A percentile compares a stretch with the other conserved stretches of the same genome.
Conservation (phyloP, 2,113 vertebrate species). For the Apteryx owenii region DNA sequence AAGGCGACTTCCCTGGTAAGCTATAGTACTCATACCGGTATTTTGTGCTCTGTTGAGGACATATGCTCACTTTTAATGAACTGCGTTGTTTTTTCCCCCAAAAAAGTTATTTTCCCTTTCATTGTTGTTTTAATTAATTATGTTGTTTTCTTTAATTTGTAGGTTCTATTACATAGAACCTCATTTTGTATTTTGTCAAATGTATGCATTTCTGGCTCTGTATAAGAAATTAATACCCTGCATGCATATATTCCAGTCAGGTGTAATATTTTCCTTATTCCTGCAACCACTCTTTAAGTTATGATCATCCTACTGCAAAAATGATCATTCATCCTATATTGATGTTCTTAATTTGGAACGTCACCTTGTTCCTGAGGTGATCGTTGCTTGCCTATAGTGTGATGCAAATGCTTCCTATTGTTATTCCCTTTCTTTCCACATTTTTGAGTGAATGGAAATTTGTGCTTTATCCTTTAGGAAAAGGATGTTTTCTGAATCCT, state of each 20-base stretch:
- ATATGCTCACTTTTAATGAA: not conserved
- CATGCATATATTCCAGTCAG: not conserved
- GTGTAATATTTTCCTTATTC: not conserved
- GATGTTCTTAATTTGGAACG: not conserved
- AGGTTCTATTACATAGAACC: not conserved
- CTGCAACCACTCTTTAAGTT: conserved; percentile 1
- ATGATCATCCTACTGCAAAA: not conserved
- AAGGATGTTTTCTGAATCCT: not conserved
- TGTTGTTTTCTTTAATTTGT: not conserved
- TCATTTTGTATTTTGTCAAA: not conserved
- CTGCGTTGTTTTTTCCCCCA: not conserved
- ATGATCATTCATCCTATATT: not conserved
- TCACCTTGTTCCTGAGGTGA: not conserved
- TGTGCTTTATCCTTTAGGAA: not conserved
- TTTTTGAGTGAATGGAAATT: not conserved
- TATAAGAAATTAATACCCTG: not conserved
- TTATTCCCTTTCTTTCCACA: not conserved
- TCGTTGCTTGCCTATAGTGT: not conserved
- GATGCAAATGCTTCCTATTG: not conserved
- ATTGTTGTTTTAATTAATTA: not conserved
- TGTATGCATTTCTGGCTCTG: not conserved
- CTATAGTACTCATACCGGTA: not conserved
- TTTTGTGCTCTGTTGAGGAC: not conserved
- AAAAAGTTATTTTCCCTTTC: not conserved
- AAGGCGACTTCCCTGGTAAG: conserved; percentile 95